Base-by-base conservation (phyloP, 2,797 vertebrate species). In the Mormyrus proboscirostris region DNA sequence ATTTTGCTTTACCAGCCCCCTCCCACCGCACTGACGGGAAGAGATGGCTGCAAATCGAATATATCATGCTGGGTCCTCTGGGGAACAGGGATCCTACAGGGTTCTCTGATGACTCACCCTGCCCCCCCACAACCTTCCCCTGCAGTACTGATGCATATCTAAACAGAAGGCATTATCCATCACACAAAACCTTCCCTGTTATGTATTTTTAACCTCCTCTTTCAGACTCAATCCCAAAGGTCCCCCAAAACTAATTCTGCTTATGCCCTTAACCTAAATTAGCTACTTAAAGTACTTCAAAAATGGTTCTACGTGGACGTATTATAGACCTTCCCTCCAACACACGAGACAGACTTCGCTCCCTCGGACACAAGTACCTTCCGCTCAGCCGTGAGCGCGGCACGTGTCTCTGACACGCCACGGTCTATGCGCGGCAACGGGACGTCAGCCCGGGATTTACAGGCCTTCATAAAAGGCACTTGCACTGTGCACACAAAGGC, bases 181-280 rank as follows among this genome's bases (percentile, higher is more conserved):
- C 86, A 79, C 38, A 41, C 51, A 53, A 12, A 16, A 53, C 51
- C 85, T 55, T 44, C 9, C 3, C 14, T 22, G 2, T 57, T 57
- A 59, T 59, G 53, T 44, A 87, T 41, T 38, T 57, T 57, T 57
- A 59, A 57, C 53, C 50, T 86, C 14, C 22, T n/a, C 86, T 41
- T n/a, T 79, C 38, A 79, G 12, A 33, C 29, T 93, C 89, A 89
- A 82, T 44, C 53, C 16, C 53, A 41, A 87, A 57, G 16, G 47
- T 6, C 62, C 25, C 59, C 19, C 41, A 38, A 38, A 57, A 55
- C 16, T 86, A 86, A 29, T 33, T 86, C 83, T 86, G 22, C 47
- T 53, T 50, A 8, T 10, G 4, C 47, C 22, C 50, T 16, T 25
- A 38, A 73, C 65, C 65, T 38, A 86, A 51, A 86, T 29, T 29